Conservation (phyloP, 1,140 invertebrate genomes). For the Temnothorax longispinosus region DNA sequence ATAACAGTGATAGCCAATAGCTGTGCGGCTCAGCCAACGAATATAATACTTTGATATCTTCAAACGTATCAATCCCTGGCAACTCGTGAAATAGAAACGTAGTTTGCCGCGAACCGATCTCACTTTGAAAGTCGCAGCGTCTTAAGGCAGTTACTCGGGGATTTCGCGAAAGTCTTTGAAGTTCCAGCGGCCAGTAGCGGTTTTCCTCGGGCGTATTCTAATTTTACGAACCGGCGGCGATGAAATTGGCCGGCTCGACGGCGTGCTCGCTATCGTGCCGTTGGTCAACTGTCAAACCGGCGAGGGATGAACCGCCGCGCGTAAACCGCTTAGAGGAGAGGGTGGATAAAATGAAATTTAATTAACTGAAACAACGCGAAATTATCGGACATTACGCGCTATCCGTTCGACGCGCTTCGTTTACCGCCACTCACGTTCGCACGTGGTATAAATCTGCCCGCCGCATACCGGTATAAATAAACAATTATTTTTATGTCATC, state of each 20-base stretch:
- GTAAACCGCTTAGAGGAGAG: slow-evolving; percentile 70
- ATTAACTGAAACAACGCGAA: slow-evolving; percentile 78
- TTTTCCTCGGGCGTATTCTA: slow-evolving; percentile 72
- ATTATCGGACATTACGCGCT: slow-evolving; percentile 73
- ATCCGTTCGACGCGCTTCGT: slow-evolving; percentile 40
- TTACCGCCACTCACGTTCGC: slow-evolving; percentile 34
- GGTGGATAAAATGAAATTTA: slow-evolving; percentile 77
- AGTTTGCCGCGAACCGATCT: not conserved
- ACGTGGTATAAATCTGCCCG: slow-evolving; percentile 4
- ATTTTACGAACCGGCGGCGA: slow-evolving; percentile 66
- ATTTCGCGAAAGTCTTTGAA: slow-evolving; percentile 70
- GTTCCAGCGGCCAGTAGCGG: slow-evolving; percentile 54
- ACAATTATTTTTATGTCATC: slow-evolving; percentile 37
- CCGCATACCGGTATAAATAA: not conserved
- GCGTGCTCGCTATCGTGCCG: not conserved
- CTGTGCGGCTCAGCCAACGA: not conserved
- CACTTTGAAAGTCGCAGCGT: slow-evolving; percentile 51
- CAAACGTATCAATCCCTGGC: not conserved
- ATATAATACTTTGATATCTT: slow-evolving; percentile 15
- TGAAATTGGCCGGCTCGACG: slow-evolving; percentile 68
- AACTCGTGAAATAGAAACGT: not conserved
- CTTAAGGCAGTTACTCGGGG: slow-evolving; percentile 71
- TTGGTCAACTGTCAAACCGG: slow-evolving; percentile 69
- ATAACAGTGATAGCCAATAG: not conserved
- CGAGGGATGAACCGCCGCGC: slow-evolving; percentile 58